phyloP scores from a whole-genome alignment of 2,797 vertebrate species.

The Caiman crocodilus region DNA sequence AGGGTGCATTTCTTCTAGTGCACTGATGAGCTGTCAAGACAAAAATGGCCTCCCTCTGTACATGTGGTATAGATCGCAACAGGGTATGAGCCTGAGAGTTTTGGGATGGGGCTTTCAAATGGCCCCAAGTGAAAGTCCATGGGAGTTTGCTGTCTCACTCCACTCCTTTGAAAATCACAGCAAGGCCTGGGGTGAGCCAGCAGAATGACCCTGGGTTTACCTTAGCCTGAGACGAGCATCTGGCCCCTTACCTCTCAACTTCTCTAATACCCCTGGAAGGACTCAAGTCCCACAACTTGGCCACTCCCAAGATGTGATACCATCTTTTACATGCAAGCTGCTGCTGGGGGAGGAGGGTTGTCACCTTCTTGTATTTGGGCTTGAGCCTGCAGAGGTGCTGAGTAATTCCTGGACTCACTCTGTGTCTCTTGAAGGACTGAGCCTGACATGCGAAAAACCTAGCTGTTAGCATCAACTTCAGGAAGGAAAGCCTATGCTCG shows the following conservation, averaged over 20 bases:
- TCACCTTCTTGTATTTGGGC: not conserved
- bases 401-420: not conserved
- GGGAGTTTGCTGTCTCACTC: constrained; percentile 71
- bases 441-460: not conserved
- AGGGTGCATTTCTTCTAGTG: constrained; percentile 9
- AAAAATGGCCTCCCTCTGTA: not conserved
- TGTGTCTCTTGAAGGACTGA: not conserved
- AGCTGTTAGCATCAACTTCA: not conserved
- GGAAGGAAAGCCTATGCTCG: constrained; percentile 16
- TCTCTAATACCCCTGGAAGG: not conserved
- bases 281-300: too few relatives aligned
- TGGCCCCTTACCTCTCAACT: not conserved
- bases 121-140: constrained; percentile 67
- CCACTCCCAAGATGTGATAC: too few relatives aligned
- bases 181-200: not conserved
- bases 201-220: constrained; percentile 2
- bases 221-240: not conserved
- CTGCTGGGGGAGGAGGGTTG: too few relatives aligned
- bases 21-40: constrained; percentile 10
- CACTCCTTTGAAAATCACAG: not conserved
- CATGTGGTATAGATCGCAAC: not conserved
- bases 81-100: constrained; percentile 10
- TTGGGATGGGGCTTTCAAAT: constrained; percentile 49
- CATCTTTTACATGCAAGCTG: too few relatives aligned
- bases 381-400: not conserved